These are phyloP conservation scores for Micrasema minimum DNA, from an alignment of 1,140 invertebrate species.

Conservation along the genomic window DNA sequence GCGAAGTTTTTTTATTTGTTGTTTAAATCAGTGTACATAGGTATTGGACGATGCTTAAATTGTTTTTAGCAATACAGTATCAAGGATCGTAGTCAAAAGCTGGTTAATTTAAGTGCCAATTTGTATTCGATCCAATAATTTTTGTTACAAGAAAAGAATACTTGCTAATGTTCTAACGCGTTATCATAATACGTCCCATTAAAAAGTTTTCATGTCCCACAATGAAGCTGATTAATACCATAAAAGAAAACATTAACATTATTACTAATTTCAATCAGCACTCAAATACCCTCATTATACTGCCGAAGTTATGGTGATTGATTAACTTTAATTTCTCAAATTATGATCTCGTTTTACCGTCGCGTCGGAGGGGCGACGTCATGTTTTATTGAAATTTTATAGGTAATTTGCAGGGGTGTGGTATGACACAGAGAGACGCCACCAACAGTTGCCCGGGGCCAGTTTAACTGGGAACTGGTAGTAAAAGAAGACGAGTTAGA, in stretches of 20 bases:
- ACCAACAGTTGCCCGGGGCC: background rate
- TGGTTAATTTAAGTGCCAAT: too few species aligned
- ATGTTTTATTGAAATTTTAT: constrained; percentile 53
- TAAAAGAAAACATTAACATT: constrained; percentile 14
- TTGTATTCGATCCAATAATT: too few species aligned
- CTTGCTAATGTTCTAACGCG: too few species aligned
- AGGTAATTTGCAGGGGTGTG: constrained; percentile 48
- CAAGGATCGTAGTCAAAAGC: too few species aligned
- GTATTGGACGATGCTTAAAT: too few species aligned
- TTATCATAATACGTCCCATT: constrained; percentile 22
- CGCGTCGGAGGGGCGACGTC: constrained; percentile 9
- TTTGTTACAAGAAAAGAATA: too few species aligned
- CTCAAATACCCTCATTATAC: constrained; percentile 12
- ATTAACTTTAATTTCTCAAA: constrained; percentile 33
- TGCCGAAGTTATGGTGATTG: constrained; percentile 29
- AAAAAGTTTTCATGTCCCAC: too few species aligned
- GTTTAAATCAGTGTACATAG: too few species aligned
- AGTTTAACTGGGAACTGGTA: background rate
- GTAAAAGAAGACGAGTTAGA: too few species aligned
- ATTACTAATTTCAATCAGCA: constrained; percentile 10
- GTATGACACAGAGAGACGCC: constrained; percentile 16
- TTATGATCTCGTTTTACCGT: constrained; percentile 29
- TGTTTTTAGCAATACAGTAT: too few species aligned
- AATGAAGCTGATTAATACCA: background rate
- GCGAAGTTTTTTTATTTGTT: too few species aligned